Percentiles rank a stretch among this genome's conserved stretches.
Conservation (phyloP, 2,113 vertebrate species). For the Sander vitreus region DNA sequence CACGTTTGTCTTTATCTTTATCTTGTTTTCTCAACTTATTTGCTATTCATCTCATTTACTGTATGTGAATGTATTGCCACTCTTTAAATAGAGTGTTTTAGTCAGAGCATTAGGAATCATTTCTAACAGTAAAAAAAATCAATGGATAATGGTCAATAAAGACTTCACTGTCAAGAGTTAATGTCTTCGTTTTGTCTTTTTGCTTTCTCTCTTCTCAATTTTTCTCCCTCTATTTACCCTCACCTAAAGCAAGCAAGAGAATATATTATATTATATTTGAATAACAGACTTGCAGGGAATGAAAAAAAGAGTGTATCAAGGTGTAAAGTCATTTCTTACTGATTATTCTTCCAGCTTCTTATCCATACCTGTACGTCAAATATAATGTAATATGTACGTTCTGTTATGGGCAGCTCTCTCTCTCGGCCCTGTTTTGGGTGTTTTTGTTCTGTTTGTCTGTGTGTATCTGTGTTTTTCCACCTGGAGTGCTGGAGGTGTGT, state of each 20-base stretch:
- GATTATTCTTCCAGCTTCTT: conserved; percentile 1
- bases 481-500: no score
- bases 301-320: conserved; percentile 3
- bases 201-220: background rate
- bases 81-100: background rate
- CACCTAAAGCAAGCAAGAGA: background rate
- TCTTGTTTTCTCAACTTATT: background rate
- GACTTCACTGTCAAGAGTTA: background rate
- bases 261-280: conserved; percentile 16
- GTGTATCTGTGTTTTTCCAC: no score
- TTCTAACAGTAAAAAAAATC: background rate
- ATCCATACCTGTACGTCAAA: background rate
- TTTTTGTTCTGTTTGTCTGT: no score
- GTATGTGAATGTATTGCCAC: background rate
- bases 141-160: background rate
- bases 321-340: background rate
- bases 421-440: no score
- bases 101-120: background rate
- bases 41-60: background rate
- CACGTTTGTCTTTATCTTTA: background rate
- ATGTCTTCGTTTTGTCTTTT: background rate
- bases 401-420: no score
- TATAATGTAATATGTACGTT: background rate
- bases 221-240: background rate
- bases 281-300: conserved; percentile 1